Evolutionary conservation across 2,797 vertebrate genomes (phyloP), one percentile per base, ranked within the genome.

Genomic region (Hydrocynus forskahlii): DNA sequence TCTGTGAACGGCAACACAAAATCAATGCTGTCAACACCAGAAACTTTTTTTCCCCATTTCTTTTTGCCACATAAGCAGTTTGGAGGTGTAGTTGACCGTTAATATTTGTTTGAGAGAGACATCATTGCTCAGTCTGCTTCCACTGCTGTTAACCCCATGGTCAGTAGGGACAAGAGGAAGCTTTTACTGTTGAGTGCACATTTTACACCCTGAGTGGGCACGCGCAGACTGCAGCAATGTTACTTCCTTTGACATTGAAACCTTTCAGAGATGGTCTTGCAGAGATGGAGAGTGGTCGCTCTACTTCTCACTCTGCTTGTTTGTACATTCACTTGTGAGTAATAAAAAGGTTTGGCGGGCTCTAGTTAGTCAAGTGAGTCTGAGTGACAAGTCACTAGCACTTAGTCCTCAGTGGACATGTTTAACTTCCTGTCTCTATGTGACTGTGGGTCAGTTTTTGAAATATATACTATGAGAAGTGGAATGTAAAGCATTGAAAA

Each of bases 171-270:
- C 63, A 59, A 75, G 72, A 69, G 55, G 79, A 76, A 66, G 25
- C 43, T 75, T 81, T 68, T 59, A 79, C 63, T 38, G 62, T 59
- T 75, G 63, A 75, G 73, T 81, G 79, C 79, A 75, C 62, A 81
- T 75, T 75, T 67, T 67, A 81, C 63, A 81, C 79, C 38, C 21
- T 62, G 73, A 40, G 71, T 76, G 63, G 54, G 72, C 38, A 35
- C 35, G 38, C 17, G 5, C 43, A 12, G 5, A 50, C 60, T 48
- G 23, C 71, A 43, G 71, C 54, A 13, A 17, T 16, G 10, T 10
- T 74, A 13, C 54, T 43, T 19, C 50, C 70, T 8, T 43, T 38
- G 29, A 35, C 17, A 29, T 12, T 43, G 35, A 40, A 21, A n/a
- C 71, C 54, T 73, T 59, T n/a, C 54, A 19, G 52, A 29, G 29